A percentile compares a stretch with the other conserved stretches of the same genome.
Conservation (phyloP, 2,797 vertebrate genomes). For the Gila robusta region DNA sequence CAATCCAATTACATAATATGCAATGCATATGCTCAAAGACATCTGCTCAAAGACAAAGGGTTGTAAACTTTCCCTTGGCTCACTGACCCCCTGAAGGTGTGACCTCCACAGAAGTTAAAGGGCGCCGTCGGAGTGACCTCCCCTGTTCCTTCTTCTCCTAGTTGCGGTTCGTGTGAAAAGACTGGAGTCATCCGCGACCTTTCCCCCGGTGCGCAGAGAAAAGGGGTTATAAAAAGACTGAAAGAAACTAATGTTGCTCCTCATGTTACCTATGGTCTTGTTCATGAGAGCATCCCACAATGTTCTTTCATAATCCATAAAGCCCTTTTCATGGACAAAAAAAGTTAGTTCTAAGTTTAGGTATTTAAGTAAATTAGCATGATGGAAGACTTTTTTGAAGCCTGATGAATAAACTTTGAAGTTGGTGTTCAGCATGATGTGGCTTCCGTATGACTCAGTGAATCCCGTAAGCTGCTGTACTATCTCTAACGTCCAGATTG, state of each 20-base stretch:
- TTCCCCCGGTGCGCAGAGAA: too few relatives aligned
- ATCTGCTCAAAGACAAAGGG: too few relatives aligned
- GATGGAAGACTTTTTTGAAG: conserved; percentile 65
- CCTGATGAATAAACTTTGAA: conserved; percentile 69
- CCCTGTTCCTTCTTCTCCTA: too few relatives aligned
- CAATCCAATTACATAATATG: too few relatives aligned
- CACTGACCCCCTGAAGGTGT: too few relatives aligned
- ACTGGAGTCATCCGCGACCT: too few relatives aligned
- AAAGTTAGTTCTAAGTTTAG: conserved; percentile 52
- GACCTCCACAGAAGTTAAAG: too few relatives aligned
- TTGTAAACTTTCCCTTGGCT: too few relatives aligned
- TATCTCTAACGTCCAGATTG: conserved; percentile 78
- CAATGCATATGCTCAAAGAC: too few relatives aligned
- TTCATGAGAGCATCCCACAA: conserved; percentile 10
- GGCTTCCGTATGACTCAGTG: conserved; percentile 69
- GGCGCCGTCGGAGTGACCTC: too few relatives aligned
- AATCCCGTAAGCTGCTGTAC: conserved; percentile 77
- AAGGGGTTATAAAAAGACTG: background rate
- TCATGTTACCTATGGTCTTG: background rate
- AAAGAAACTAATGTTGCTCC: background rate
- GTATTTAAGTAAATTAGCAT: conserved; percentile 58
- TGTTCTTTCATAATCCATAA: conserved; percentile 61
- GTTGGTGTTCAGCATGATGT: conserved; percentile 66
- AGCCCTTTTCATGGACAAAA: conserved; percentile 54
- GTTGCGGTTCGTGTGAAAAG: too few relatives aligned